Evolutionary conservation across 2,888 invertebrate genomes (phyloP).

Genomic region (Drosophila birchii): DNA sequence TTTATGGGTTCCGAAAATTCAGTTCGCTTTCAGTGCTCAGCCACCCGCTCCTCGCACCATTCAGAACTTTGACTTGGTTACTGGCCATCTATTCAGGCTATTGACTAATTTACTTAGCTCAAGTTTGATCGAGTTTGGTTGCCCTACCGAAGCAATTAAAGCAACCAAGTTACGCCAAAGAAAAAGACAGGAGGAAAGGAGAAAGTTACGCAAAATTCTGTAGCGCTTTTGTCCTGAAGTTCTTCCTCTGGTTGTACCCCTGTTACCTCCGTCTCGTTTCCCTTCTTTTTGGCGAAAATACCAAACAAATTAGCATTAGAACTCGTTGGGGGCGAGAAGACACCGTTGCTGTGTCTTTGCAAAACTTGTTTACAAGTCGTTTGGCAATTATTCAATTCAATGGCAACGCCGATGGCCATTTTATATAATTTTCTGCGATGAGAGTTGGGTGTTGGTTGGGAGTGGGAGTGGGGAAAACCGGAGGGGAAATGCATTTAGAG

Average conservation of each 20-base stretch:
- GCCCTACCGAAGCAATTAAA: conserved; percentile 32
- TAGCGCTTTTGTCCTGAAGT: conserved; percentile 14
- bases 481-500: conserved; percentile 61
- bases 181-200: neutral
- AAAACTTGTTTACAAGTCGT: conserved; percentile 72
- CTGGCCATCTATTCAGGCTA: conserved; percentile 18
- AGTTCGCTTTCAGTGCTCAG: conserved; percentile 2
- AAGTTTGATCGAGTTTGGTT: conserved; percentile 43
- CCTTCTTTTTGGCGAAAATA: conserved; percentile 42
- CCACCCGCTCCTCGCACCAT: neutral
- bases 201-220: conserved; percentile 11
- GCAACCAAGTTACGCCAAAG: conserved; percentile 3
- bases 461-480: conserved; percentile 10
- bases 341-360: conserved; percentile 31
- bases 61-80: conserved; percentile 18
- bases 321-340: conserved; percentile 48
- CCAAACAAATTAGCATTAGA: conserved; percentile 65
- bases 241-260: neutral
- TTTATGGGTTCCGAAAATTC: conserved; percentile 22
- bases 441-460: neutral
- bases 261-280: neutral
- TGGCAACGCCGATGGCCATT: conserved; percentile 51
- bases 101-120: conserved; percentile 48
- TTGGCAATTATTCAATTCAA: conserved; percentile 78
- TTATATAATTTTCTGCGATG: conserved; percentile 57